These are phyloP conservation scores for Drosophila bipectinata DNA, from an alignment of 1,140 invertebrate species.

Conservation along the genomic window DNA sequence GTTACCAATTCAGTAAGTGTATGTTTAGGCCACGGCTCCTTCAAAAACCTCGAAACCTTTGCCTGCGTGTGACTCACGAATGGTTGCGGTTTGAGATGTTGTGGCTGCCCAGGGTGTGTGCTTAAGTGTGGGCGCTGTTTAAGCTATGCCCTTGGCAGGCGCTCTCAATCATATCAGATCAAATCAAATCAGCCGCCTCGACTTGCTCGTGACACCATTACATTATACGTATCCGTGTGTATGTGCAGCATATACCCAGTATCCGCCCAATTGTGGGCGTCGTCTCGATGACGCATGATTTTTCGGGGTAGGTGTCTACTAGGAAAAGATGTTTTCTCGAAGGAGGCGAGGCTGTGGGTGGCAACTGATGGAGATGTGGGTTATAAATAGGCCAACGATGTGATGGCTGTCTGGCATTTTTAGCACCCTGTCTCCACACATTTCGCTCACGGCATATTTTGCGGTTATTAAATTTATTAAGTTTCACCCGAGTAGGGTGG, in stretches of 20 bases:
- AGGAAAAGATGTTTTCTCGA: not conserved
- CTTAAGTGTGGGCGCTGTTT: slow-evolving; percentile 33
- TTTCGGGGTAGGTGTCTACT: slow-evolving; percentile 1
- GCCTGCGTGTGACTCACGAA: slow-evolving; percentile 29
- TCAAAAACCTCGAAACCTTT: not conserved
- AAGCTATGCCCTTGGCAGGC: slow-evolving; percentile 37
- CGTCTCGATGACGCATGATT: slow-evolving; percentile 58
- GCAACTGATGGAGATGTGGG: slow-evolving; percentile 31
- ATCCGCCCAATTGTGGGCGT: slow-evolving; percentile 25
- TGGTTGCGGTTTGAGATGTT: slow-evolving; percentile 8
- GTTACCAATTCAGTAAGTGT: slow-evolving; percentile 2
- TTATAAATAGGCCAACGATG: slow-evolving; percentile 60
- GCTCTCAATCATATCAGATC: slow-evolving; percentile 61
- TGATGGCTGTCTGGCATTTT: slow-evolving; percentile 53
- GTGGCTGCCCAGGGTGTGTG: slow-evolving; percentile 24
- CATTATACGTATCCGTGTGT: slow-evolving; percentile 21
- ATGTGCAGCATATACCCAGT: slow-evolving; percentile 4
- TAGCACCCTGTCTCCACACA: slow-evolving; percentile 34
- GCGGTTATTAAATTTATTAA: slow-evolving; percentile 71
- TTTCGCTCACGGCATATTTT: slow-evolving; percentile 42
- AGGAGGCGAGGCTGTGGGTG: slow-evolving; percentile 12
- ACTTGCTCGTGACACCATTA: slow-evolving; percentile 33
- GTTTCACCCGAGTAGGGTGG: slow-evolving; percentile 15
- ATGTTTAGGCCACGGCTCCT: not conserved
- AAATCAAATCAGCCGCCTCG: slow-evolving; percentile 60